Conservation (phyloP, 2,888 invertebrate genomes). For the Sabatieria punctata region DNA sequence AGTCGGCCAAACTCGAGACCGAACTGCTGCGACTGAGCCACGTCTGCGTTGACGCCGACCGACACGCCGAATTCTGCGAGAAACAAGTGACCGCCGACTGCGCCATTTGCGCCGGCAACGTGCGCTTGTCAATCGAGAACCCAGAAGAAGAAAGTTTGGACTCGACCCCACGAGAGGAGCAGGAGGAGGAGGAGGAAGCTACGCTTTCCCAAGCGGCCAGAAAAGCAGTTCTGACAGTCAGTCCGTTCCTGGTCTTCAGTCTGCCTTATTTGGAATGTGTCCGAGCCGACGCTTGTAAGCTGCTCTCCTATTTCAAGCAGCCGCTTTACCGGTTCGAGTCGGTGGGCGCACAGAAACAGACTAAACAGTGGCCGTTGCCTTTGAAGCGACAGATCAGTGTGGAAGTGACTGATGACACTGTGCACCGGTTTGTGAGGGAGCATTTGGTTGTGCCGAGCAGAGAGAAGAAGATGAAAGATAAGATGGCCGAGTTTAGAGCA, state of each 20-base stretch:
- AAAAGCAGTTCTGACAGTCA: constrained; percentile 48
- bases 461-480: constrained; percentile 43
- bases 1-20: constrained; percentile 79
- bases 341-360: constrained; percentile 7
- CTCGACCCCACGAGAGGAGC: neutral
- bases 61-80: constrained; percentile 7
- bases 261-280: constrained; percentile 76
- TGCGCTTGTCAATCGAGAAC: neutral
- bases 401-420: constrained; percentile 10
- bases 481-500: constrained; percentile 69
- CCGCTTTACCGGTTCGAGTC: constrained; percentile 10
- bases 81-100: neutral
- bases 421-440: constrained; percentile 55
- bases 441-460: too few relatives aligned
- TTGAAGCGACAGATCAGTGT: neutral
- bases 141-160: too few relatives aligned
- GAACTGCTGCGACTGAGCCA: constrained; percentile 47
- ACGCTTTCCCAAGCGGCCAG: constrained; percentile 12
- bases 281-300: constrained; percentile 51
- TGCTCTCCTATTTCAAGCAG: constrained; percentile 31
- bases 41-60: constrained; percentile 9
- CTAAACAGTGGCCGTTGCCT: neutral
- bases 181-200: neutral
- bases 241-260: constrained; percentile 65
- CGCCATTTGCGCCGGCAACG: neutral